Percentiles rank a stretch among this genome's conserved stretches.
phyloP scores from a whole-genome alignment of 2,888 invertebrate genomes.

The Lasioglossum lativentre region DNA sequence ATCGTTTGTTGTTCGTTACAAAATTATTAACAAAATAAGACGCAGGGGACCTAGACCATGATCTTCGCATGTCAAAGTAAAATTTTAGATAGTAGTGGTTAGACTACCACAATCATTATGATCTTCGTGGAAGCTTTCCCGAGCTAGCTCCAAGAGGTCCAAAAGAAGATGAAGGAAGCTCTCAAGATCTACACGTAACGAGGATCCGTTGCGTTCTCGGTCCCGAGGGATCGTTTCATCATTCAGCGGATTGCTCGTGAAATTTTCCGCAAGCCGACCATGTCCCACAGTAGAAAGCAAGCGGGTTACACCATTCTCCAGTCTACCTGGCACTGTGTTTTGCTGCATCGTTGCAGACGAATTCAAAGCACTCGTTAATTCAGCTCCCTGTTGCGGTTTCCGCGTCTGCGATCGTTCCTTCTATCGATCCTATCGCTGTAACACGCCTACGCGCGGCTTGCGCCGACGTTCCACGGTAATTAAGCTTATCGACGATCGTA shows the following conservation, averaged over 20 bases:
- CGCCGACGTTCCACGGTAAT: constrained; percentile 20
- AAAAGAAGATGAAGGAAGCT: neutral
- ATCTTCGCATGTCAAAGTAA: no score
- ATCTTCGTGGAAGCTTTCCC: no score
- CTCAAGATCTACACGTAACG: neutral
- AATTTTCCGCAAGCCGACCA: constrained; percentile 1
- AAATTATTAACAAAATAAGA: neutral
- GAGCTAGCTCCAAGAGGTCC: no score
- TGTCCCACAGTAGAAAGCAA: neutral
- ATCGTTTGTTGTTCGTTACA: no score
- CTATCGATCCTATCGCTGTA: constrained; percentile 20
- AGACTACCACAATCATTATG: no score
- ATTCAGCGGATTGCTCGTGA: neutral
- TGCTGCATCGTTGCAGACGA: constrained; percentile 26
- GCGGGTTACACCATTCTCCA: neutral
- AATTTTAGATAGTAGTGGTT: no score
- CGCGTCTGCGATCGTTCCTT: constrained; percentile 8
- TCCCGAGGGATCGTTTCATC: neutral
- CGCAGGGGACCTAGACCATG: no score
- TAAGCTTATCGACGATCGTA: constrained; percentile 36
- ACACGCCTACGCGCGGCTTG: constrained; percentile 21
- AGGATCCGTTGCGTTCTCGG: neutral
- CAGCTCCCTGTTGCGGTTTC: constrained; percentile 33
- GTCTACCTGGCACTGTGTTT: constrained; percentile 5
- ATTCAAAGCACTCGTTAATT: constrained; percentile 30